Evolutionary conservation across 2,113 vertebrate genomes (phyloP).

Genomic region (Aptenodytes patagonicus): DNA sequence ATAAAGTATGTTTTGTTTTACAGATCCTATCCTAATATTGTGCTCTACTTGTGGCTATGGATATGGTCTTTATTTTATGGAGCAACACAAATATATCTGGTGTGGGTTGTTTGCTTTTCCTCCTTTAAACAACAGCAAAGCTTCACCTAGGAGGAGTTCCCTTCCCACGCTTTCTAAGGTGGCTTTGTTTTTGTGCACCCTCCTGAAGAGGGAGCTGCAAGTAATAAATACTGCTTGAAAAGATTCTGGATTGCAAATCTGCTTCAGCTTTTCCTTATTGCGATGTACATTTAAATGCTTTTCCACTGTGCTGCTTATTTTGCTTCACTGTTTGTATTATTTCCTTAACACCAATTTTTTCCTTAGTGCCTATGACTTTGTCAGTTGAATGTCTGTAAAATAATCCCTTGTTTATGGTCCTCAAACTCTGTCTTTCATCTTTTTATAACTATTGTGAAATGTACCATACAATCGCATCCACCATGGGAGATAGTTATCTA

Average conservation of each 20-base stretch:
- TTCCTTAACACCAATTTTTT: not conserved
- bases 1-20: not conserved
- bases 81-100: not conserved
- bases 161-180: not conserved
- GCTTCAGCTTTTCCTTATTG: not conserved
- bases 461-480: not conserved
- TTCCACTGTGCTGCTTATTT: not conserved
- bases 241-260: not conserved
- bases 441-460: slow-evolving; percentile 2
- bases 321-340: not conserved
- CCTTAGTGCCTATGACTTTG: not conserved
- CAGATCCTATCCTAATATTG: not conserved
- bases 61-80: not conserved
- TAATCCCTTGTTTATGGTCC: not conserved
- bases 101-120: not conserved
- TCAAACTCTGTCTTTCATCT: not conserved
- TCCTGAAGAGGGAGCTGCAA: not conserved
- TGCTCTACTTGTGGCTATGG: not conserved
- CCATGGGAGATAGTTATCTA: not conserved
- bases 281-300: not conserved
- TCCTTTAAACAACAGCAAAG: not conserved
- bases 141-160: not conserved
- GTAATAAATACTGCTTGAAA: not conserved
- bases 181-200: not conserved
- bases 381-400: not conserved